phyloP scores from a whole-genome alignment of 2,797 vertebrate species.

The Anolis apletophallus region DNA sequence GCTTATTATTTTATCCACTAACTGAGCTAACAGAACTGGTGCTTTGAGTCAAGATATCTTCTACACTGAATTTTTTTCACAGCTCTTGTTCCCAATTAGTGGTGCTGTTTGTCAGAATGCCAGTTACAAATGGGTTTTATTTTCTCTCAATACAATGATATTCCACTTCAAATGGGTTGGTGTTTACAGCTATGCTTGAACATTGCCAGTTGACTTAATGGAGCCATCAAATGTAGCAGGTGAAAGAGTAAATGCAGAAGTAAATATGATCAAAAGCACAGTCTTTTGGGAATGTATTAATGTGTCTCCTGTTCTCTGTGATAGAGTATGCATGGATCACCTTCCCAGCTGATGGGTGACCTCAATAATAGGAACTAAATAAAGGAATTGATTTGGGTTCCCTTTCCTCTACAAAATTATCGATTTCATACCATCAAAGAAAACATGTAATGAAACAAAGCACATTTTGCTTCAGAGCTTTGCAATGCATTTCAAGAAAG shows the following conservation, averaged over 20 bases:
- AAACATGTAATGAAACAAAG: background rate
- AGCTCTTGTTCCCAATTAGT: constrained; percentile 22
- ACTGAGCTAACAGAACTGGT: constrained; percentile 3
- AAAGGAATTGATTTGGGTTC: background rate
- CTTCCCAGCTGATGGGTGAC: background rate
- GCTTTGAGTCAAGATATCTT: constrained; percentile 12
- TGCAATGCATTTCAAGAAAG: background rate
- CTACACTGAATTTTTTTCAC: background rate
- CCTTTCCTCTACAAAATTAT: background rate
- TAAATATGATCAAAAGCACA: background rate
- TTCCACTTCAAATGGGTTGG: background rate
- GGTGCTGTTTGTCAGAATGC: constrained; percentile 17
- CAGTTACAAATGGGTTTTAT: constrained; percentile 19
- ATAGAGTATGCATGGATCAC: background rate
- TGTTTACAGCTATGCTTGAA: background rate
- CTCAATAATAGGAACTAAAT: background rate
- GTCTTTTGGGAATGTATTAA: background rate
- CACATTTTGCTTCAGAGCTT: background rate
- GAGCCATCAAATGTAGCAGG: background rate
- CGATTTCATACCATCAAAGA: background rate
- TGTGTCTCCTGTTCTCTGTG: background rate
- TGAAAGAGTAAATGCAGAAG: background rate
- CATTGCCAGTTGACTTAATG: background rate
- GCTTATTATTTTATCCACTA: constrained; percentile 13
- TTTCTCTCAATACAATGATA: background rate